Conservation (phyloP, 2,797 vertebrate genomes). For the Chaetophractus vellerosus region DNA sequence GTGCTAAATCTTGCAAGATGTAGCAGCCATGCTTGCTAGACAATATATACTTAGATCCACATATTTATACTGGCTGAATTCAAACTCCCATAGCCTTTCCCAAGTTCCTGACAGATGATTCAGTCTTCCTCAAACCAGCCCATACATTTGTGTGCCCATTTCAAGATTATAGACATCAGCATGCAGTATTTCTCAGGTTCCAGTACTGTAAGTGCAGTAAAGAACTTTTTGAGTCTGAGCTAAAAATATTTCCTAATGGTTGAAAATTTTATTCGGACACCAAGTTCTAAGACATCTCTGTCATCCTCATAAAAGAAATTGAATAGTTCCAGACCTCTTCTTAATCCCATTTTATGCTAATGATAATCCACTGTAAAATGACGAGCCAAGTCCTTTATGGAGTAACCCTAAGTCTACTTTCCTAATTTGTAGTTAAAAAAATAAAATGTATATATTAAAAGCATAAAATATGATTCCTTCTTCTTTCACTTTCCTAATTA, state of each 20-base stretch:
- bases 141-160: neutral
- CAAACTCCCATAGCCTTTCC: neutral
- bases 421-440: constrained; percentile 57
- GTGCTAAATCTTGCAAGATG: neutral
- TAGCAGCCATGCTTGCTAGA: neutral
- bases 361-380: constrained; percentile 39
- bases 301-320: constrained; percentile 39
- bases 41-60: neutral
- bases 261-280: constrained; percentile 3
- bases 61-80: neutral
- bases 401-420: constrained; percentile 32
- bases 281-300: constrained; percentile 61
- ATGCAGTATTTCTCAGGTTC: neutral
- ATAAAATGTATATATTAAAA: constrained; percentile 43
- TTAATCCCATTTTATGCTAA: constrained; percentile 56
- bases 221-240: constrained; percentile 44
- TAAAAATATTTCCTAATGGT: constrained; percentile 57
- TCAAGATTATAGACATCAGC: neutral
- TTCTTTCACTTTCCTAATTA: constrained; percentile 5
- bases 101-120: neutral
- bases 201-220: neutral
- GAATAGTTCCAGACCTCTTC: constrained; percentile 46
- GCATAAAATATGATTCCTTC: constrained; percentile 34
- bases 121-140: constrained; percentile 9
- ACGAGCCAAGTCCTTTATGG: constrained; percentile 11